phyloP scores from a whole-genome alignment of 2,113 vertebrate genomes.

The Malurus alboscapulatus region DNA sequence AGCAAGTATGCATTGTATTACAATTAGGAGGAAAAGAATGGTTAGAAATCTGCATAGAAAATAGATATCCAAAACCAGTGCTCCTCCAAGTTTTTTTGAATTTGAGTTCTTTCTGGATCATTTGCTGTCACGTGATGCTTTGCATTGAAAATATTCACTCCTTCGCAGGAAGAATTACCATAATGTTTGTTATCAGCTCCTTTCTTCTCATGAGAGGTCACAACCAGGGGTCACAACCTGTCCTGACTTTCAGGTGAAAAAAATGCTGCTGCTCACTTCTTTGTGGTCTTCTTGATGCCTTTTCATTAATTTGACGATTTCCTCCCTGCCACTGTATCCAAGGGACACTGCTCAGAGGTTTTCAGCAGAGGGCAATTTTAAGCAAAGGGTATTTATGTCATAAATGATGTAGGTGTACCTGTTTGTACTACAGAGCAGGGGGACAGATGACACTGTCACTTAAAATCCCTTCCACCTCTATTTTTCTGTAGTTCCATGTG shows the following conservation, averaged over 20 bases:
- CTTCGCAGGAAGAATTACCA: neutral
- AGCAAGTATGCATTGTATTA: neutral
- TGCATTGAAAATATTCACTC: neutral
- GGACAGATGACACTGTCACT: neutral
- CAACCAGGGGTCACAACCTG: accelerated
- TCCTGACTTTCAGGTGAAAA: neutral
- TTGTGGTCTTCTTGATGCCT: neutral
- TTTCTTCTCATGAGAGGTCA: neutral
- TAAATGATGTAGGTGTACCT: neutral
- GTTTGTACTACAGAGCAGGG: neutral
- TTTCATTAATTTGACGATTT: neutral
- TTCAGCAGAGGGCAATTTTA: neutral
- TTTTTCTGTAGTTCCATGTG: neutral
- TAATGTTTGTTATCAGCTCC: neutral
- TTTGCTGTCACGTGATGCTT: neutral
- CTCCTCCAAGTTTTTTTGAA: neutral
- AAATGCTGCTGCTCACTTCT: neutral
- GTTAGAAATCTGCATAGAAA: neutral
- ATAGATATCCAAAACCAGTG: neutral
- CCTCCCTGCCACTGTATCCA: neutral
- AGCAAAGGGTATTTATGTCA: neutral
- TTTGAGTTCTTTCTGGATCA: neutral
- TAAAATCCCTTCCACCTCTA: neutral
- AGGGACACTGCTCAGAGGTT: neutral
- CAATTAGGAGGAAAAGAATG: neutral